Evolutionary conservation across 1,140 invertebrate species (phyloP).

Genomic region (Rhizoglyphus robini): DNA sequence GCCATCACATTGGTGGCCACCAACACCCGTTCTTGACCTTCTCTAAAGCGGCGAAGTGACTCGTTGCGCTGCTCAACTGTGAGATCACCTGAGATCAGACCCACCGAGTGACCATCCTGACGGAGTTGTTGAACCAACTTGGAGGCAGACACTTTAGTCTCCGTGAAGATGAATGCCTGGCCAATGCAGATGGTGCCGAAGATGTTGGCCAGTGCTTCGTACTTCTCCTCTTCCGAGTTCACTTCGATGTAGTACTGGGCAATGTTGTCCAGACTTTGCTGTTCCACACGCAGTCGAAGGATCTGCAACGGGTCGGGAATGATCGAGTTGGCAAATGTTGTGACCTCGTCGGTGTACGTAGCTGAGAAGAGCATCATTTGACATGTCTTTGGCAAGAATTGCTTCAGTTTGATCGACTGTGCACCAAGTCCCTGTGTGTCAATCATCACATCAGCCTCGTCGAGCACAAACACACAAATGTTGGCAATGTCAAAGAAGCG

Average conservation of each 20-base stretch:
- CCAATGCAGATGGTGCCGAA: too few species aligned
- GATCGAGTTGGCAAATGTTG: slow-evolving; percentile 54
- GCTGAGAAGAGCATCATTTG: slow-evolving; percentile 86
- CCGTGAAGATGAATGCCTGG: slow-evolving; percentile 80
- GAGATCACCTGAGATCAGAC: slow-evolving; percentile 57
- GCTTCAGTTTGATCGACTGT: slow-evolving; percentile 65
- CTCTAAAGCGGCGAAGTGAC: slow-evolving; percentile 57
- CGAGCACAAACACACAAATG: slow-evolving; percentile 71
- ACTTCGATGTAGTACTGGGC: slow-evolving; percentile 32
- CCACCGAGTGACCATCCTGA: slow-evolving; percentile 33
- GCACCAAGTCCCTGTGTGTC: slow-evolving; percentile 51
- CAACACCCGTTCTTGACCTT: slow-evolving; percentile 62
- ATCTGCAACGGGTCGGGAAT: slow-evolving; percentile 40
- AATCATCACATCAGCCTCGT: slow-evolving; percentile 92
- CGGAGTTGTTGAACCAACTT: slow-evolving; percentile 26
- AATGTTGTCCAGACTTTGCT: slow-evolving; percentile 40
- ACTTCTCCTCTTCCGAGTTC: slow-evolving; percentile 48
- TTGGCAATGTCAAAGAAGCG: slow-evolving; percentile 47
- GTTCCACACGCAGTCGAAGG: slow-evolving; percentile 43
- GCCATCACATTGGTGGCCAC: slow-evolving; percentile 70
- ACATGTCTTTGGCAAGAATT: slow-evolving; percentile 53
- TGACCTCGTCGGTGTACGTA: slow-evolving; percentile 65
- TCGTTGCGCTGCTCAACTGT: slow-evolving; percentile 57
- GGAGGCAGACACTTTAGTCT: slow-evolving; percentile 53
- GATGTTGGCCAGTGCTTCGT: slow-evolving; percentile 52